A percentile compares a stretch with the other conserved stretches of the same genome.
Evolutionary conservation across 1,140 invertebrate species (phyloP).

Genomic region (Papilio machaon): DNA sequence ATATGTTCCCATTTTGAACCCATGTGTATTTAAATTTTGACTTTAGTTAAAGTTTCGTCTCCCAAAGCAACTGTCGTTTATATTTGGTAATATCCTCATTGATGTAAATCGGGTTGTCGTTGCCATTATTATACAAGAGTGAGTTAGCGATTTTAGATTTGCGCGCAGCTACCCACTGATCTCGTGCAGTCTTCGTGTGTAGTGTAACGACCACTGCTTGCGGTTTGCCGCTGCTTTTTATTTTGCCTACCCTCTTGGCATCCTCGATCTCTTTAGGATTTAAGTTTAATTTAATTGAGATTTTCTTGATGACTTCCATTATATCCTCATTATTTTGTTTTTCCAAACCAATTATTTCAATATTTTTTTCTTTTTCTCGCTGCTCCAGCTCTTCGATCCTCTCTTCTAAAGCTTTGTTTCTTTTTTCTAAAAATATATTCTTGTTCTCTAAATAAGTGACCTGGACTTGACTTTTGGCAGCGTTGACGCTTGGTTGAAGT

Average conservation of each 20-base stretch:
- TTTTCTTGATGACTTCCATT: background rate
- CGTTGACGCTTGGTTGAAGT: too few species aligned
- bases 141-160: conserved; percentile 12
- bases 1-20: conserved; percentile 25
- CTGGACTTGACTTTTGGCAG: too few species aligned
- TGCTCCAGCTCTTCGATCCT: conserved; percentile 25
- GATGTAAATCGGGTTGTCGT: background rate
- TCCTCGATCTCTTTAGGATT: conserved; percentile 3
- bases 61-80: conserved; percentile 9
- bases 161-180: conserved; percentile 20
- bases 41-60: background rate
- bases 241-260: conserved; percentile 10
- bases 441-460: conserved; percentile 15
- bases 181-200: background rate
- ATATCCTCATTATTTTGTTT: conserved; percentile 18
- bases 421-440: conserved; percentile 18
- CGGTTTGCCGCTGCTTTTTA: conserved; percentile 7
- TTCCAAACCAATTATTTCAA: conserved; percentile 22
- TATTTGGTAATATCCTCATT: conserved; percentile 10
- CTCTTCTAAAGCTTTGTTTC: conserved; percentile 9
- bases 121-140: background rate
- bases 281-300: conserved; percentile 7
- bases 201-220: background rate
- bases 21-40: conserved; percentile 6
- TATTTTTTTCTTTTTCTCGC: conserved; percentile 26